These are phyloP conservation scores for Corythornis vintsioides DNA, from an alignment of 2,113 vertebrate species.

Conservation along the genomic window DNA sequence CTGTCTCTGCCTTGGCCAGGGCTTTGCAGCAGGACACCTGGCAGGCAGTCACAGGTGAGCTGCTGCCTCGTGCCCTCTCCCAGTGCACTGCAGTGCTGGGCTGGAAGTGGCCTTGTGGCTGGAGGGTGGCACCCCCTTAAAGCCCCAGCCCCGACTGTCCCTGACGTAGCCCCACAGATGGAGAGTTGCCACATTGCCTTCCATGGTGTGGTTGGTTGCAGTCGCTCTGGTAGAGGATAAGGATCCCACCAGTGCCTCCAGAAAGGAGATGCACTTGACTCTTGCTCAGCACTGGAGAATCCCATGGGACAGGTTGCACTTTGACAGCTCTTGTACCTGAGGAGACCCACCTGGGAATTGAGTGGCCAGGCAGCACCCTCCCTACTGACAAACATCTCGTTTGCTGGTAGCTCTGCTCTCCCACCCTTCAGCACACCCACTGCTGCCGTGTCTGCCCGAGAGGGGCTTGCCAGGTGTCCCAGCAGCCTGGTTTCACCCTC, in stretches of 20 bases:
- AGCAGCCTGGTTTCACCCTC: neutral
- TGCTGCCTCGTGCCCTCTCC: neutral
- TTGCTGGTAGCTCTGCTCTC: neutral
- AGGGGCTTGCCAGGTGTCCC: neutral
- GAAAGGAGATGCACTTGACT: neutral
- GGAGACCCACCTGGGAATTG: neutral
- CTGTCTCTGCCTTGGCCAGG: neutral
- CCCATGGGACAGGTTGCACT: neutral
- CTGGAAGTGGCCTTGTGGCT: neutral
- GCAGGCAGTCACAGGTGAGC: neutral
- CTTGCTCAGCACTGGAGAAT: neutral
- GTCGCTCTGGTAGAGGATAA: neutral
- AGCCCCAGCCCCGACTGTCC: neutral
- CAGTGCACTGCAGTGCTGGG: fast-evolving
- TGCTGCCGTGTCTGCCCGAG: fast-evolving
- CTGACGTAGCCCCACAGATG: fast-evolving
- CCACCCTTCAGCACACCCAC: neutral
- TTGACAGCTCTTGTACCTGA: neutral
- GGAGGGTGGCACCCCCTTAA: neutral
- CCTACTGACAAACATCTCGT: neutral
- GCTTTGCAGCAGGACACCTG: neutral
- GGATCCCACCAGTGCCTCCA: neutral
- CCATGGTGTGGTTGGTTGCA: neutral
- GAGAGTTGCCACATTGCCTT: neutral
- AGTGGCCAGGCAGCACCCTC: neutral